Conservation (phyloP, 1,140 invertebrate genomes). For the Hermatobates lingyangjiaoensis region DNA sequence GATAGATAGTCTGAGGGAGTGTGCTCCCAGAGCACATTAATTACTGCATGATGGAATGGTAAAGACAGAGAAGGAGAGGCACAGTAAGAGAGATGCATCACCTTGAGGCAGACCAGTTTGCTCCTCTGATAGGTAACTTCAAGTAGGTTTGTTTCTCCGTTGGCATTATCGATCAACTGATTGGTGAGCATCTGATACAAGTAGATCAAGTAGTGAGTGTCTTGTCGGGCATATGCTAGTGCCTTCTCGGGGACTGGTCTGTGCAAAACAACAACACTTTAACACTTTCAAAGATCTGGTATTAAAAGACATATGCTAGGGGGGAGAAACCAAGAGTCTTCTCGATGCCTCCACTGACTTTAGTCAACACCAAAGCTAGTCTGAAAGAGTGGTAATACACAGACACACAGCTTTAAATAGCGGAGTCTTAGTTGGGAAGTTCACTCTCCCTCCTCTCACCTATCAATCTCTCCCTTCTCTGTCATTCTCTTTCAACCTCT, state of each 20-base stretch:
- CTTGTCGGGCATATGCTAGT: slow-evolving; percentile 73
- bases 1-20: too few species aligned
- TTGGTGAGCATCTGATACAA: slow-evolving; percentile 70
- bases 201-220: slow-evolving; percentile 90
- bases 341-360: background rate
- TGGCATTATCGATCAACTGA: slow-evolving; percentile 49
- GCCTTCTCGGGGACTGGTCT: slow-evolving; percentile 72
- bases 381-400: background rate
- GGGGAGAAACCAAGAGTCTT: background rate
- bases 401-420: background rate
- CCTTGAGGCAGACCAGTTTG: slow-evolving; percentile 46
- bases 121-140: slow-evolving; percentile 48
- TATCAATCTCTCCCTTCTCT: too few species aligned
- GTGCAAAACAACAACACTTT: slow-evolving; percentile 13
- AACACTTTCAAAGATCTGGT: background rate
- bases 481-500: too few species aligned
- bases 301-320: too few species aligned
- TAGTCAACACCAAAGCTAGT: background rate
- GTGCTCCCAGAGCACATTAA: background rate
- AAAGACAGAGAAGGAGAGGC: background rate
- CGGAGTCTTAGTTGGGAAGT: background rate
- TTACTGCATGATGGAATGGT: too few species aligned
- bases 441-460: too few species aligned
- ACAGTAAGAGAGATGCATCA: too few species aligned
- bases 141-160: slow-evolving; percentile 48